phyloP scores from a whole-genome alignment of 2,113 vertebrate species.

The Leucoraja erinaceus region DNA sequence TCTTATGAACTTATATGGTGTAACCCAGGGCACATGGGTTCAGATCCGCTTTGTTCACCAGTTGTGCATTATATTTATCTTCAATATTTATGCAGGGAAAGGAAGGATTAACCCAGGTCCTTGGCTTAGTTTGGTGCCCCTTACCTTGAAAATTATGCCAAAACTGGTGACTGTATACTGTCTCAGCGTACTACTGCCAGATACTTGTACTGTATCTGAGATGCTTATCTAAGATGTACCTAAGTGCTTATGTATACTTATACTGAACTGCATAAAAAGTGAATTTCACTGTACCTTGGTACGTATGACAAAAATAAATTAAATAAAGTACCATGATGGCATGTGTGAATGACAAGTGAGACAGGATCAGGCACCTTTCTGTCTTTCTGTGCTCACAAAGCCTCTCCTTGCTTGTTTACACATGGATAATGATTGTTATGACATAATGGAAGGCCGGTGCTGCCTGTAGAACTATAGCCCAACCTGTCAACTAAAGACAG shows the following conservation, averaged over 20 bases:
- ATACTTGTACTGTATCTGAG: too few relatives aligned
- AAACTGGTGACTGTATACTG: too few relatives aligned
- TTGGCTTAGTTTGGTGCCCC: background rate
- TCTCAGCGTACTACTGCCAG: too few relatives aligned
- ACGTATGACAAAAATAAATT: too few relatives aligned
- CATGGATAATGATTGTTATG: background rate
- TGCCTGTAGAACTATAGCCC: background rate
- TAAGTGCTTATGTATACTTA: too few relatives aligned
- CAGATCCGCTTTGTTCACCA: background rate
- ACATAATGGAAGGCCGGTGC: background rate
- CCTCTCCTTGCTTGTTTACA: background rate
- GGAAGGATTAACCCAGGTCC: background rate
- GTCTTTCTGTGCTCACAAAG: background rate
- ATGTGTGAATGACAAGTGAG: background rate
- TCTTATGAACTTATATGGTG: background rate
- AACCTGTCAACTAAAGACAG: background rate
- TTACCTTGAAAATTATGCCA: background rate
- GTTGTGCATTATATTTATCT: background rate
- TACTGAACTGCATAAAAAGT: too few relatives aligned
- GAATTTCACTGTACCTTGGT: too few relatives aligned
- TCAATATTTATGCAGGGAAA: background rate
- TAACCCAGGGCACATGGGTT: background rate
- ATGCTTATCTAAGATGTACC: too few relatives aligned
- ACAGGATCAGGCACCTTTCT: background rate
- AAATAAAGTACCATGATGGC: background rate